phyloP scores from a whole-genome alignment of 2,113 vertebrate genomes.

The Siniperca knerii region DNA sequence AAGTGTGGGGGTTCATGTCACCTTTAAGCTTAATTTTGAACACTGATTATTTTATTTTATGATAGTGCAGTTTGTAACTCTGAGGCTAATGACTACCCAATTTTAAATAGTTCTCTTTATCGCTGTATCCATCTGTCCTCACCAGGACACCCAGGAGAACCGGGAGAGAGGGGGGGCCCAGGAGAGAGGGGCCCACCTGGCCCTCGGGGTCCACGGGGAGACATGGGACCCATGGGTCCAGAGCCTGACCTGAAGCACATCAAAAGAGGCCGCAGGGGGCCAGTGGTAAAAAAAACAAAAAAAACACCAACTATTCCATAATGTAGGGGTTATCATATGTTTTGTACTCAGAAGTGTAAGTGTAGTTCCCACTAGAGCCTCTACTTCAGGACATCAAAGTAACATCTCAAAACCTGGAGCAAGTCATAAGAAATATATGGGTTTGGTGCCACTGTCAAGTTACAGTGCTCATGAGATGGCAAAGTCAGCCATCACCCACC shows the following conservation, averaged over 20 bases:
- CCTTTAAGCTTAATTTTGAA: neutral
- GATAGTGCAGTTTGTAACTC: neutral
- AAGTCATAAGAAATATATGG: neutral
- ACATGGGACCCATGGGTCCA: constrained; percentile 86
- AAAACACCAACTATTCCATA: neutral
- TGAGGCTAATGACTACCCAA: neutral
- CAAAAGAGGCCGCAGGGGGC: constrained; percentile 84
- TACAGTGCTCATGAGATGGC: neutral
- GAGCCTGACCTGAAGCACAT: constrained; percentile 82
- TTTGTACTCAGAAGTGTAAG: neutral
- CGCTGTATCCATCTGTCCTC: neutral
- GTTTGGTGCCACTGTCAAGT: neutral
- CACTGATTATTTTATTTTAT: neutral
- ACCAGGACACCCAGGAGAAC: constrained; percentile 81
- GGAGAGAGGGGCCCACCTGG: constrained; percentile 76
- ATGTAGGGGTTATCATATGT: neutral
- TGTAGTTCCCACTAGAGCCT: neutral
- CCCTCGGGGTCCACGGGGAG: constrained; percentile 79
- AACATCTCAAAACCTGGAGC: neutral
- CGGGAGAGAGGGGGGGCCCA: constrained; percentile 78
- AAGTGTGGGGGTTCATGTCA: neutral
- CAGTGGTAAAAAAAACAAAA: constrained; percentile 78
- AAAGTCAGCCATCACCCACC: neutral
- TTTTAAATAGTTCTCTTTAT: neutral
- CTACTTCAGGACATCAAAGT: neutral